Percentiles rank a stretch among this genome's conserved stretches.
phyloP scores from a whole-genome alignment of 2,797 vertebrate genomes.

The Tapirus indicus region DNA sequence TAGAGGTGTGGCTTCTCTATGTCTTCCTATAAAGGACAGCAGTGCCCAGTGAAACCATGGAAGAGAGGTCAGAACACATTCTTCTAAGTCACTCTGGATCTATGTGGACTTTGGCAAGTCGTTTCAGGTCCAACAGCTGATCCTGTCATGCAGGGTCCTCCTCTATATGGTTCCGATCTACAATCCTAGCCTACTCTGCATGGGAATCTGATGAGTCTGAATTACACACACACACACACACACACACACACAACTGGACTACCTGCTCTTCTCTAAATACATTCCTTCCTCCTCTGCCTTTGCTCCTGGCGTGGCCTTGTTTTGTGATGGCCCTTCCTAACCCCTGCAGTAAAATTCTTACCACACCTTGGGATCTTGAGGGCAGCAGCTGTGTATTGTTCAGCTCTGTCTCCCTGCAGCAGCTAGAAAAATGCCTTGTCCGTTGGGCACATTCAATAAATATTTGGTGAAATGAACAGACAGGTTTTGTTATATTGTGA shows the following conservation, averaged over 20 bases:
- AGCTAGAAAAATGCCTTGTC: not conserved
- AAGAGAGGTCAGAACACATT: not conserved
- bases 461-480: not conserved
- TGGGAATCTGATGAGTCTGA: not conserved
- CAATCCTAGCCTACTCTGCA: no score
- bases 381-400: rapidly evolving
- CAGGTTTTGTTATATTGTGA: not conserved
- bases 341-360: not conserved
- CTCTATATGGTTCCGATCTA: not conserved
- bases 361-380: not conserved
- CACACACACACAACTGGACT: not conserved
- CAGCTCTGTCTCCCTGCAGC: not conserved
- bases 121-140: not conserved
- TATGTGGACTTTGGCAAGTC: not conserved
- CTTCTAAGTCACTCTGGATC: not conserved
- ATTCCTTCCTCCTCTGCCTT: not conserved
- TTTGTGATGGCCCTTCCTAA: not conserved
- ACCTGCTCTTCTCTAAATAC: not conserved
- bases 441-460: no score
- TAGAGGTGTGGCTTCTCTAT: not conserved
- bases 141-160: rapidly evolving
- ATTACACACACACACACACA: not conserved
- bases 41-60: rapidly evolving
- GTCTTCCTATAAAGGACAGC: not conserved
- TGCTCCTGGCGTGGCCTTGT: not conserved